Evolutionary conservation across 2,113 vertebrate species (phyloP), one percentile per base, ranked within the genome.

Genomic region (Bungarus multicinctus): DNA sequence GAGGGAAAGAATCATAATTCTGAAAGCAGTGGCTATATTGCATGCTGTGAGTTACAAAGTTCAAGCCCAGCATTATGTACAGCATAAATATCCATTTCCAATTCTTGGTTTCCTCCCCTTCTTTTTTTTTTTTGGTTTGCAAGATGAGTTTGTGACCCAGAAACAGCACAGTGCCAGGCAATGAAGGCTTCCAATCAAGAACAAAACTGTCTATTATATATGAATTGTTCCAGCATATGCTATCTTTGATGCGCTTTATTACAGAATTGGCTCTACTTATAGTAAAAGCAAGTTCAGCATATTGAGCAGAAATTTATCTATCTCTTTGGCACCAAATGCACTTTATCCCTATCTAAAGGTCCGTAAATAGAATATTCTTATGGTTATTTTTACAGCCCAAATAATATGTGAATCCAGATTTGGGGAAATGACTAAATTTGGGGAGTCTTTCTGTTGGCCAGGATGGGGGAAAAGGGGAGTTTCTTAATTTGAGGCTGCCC

Each of bases 211-310:
- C 25, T 95, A 64, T 93, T 92, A 92, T 95, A 74, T 27, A 94
- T 97, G 95, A 94, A 18, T 89, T 94, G 18, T n/a, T 93, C 58
- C 89, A 93, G 69, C 58, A 96, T 95, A 90, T 96, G 94, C 94
- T 96, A 86, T 0, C 45, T 96, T 95, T 97, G 94, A 94, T 95
- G 52, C 94, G 52, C 18, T 93, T 94, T 95, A 89, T 90, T 89
- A 91, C 88, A 97, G 89, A 96, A 95, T 95, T 96, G 96, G 53
- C 92, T 97, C 94, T 95, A 90, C 94, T 95, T 96, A 95, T 94
- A 96, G 89, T 90, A 96, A 97, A 96, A 94, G 89, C 94, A 95
- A 97, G 60, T 96, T 97, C 96, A 97, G 94, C 96, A 96, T 95
- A 85, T 97, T 97, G 85, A 93, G 58, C 10, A 54, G 89, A 53